Percentiles rank a stretch among this genome's conserved stretches.
Conservation (phyloP, 2,797 vertebrate genomes). For the Sorex maritimensis region DNA sequence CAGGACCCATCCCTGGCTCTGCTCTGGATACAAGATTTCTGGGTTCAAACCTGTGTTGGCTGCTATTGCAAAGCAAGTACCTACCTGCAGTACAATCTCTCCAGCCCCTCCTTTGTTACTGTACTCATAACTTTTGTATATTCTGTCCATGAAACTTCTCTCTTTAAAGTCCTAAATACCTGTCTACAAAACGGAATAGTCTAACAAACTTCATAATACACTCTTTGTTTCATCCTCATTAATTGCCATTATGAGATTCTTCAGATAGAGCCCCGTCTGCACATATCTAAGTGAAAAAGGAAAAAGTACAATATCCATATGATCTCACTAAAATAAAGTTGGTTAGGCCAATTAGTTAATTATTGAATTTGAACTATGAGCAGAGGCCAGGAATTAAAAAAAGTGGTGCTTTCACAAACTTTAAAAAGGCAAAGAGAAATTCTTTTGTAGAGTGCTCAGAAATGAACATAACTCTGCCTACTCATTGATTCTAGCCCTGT, state of each 20-base stretch:
- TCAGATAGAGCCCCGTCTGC: neutral
- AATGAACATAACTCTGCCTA: neutral
- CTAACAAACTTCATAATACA: neutral
- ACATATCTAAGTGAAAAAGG: neutral
- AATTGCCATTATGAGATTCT: neutral
- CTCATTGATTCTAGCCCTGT: neutral
- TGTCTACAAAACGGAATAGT: neutral
- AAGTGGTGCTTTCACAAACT: no score
- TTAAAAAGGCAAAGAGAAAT: neutral
- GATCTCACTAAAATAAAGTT: neutral
- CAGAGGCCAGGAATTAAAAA: no score
- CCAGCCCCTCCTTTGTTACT: fast-evolving
- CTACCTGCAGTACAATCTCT: no score
- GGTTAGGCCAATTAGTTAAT: neutral
- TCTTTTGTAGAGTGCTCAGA: neutral
- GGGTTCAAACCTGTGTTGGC: no score
- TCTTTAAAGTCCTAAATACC: neutral
- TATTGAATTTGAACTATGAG: no score
- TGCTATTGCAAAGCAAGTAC: no score
- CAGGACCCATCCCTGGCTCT: no score
- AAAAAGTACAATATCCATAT: no score
- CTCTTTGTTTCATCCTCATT: neutral
- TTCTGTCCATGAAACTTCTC: neutral
- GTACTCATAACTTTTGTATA: neutral
- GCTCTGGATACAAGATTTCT: no score